Percentiles rank a stretch among this genome's conserved stretches.
These are phyloP conservation scores for Oligia latruncula DNA, from an alignment of 2,888 invertebrate species.

Conservation along the genomic window DNA sequence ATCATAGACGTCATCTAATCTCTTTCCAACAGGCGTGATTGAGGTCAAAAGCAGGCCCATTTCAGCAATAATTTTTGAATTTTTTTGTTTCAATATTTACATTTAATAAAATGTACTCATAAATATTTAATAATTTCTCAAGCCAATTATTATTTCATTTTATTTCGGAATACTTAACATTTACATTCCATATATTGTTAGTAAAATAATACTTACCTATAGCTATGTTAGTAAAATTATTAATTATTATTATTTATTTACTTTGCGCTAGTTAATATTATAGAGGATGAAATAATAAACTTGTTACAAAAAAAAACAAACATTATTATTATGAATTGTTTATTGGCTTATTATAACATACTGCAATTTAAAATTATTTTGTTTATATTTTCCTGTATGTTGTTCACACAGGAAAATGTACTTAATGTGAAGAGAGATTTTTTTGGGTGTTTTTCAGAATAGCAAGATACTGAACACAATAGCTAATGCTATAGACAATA, in stretches of 20 bases:
- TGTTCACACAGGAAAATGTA: background rate
- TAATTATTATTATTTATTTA: too few relatives aligned
- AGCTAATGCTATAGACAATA: slow-evolving; percentile 89
- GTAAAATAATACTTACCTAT: too few relatives aligned
- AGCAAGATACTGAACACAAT: slow-evolving; percentile 87
- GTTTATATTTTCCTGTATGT: background rate
- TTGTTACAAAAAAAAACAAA: background rate
- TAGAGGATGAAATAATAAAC: background rate
- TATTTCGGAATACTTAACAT: too few relatives aligned
- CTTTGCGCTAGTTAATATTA: too few relatives aligned
- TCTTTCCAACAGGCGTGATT: too few relatives aligned
- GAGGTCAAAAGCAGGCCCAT: too few relatives aligned
- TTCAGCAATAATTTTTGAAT: too few relatives aligned
- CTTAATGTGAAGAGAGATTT: background rate
- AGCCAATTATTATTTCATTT: background rate
- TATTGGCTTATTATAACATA: background rate
- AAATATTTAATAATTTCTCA: background rate
- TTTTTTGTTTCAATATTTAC: background rate
- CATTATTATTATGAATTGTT: background rate
- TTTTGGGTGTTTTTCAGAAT: slow-evolving; percentile 73
- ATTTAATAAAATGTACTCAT: background rate
- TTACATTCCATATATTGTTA: too few relatives aligned
- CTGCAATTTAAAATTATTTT: background rate
- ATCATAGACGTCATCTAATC: too few relatives aligned
- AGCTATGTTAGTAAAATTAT: too few relatives aligned